Conservation (phyloP, 2,888 invertebrate genomes). For the Chamaedrilus cognettii region DNA sequence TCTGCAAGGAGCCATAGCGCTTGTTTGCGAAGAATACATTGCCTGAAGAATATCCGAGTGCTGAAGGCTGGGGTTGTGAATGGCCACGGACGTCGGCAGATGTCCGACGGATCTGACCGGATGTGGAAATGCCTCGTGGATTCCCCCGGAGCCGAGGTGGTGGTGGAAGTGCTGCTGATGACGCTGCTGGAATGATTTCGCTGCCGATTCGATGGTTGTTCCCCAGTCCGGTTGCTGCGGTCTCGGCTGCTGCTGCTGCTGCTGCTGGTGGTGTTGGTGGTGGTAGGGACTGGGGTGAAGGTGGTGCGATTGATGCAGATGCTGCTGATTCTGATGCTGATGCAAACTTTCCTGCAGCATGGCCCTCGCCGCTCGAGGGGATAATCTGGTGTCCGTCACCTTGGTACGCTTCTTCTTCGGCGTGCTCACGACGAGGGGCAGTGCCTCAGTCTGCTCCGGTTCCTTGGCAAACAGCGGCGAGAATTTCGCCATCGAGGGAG, state of each 20-base stretch:
- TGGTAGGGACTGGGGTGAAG: conserved; percentile 16
- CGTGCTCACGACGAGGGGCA: conserved; percentile 80
- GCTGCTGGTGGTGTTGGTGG: conserved; percentile 9
- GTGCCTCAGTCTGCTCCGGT: conserved; percentile 70
- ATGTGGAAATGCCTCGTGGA: conserved; percentile 74
- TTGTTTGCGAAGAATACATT: conserved; percentile 78
- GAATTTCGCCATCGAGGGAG: conserved; percentile 68
- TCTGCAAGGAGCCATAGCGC: conserved; percentile 71
- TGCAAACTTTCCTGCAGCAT: conserved; percentile 58
- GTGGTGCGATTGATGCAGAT: conserved; percentile 68
- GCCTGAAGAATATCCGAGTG: conserved; percentile 52
- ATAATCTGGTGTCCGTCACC: conserved; percentile 69
- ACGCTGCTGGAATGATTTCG: conserved; percentile 15
- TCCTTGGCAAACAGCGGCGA: conserved; percentile 39
- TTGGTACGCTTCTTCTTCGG: conserved; percentile 98
- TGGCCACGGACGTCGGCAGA: conserved; percentile 94
- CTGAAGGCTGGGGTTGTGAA: conserved; percentile 93
- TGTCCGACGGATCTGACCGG: conserved; percentile 71
- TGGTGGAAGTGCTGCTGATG: conserved; percentile 12
- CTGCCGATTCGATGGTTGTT: background rate
- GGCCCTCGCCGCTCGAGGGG: conserved; percentile 53
- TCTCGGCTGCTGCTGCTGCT: conserved; percentile 3
- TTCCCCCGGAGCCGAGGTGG: conserved; percentile 5
- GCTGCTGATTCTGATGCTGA: conserved; percentile 41
- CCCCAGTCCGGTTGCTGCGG: conserved; percentile 5